phyloP scores from a whole-genome alignment of 2,888 invertebrate species.

The Leptodirus hochenwartii region DNA sequence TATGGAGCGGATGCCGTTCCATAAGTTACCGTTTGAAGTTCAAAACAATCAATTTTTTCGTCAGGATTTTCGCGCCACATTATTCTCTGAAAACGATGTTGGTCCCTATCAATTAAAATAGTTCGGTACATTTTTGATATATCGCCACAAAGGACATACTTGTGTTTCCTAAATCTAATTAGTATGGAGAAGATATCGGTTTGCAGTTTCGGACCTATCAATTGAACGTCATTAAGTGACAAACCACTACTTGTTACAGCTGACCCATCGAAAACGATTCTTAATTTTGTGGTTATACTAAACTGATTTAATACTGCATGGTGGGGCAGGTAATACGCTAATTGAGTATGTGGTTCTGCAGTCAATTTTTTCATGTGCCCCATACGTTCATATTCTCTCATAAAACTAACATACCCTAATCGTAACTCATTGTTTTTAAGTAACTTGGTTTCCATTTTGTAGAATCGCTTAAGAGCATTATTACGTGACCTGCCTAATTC shows the following conservation, averaged over 20 bases:
- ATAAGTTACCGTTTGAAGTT: slow-evolving; percentile 5
- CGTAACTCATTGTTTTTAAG: no score
- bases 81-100: slow-evolving; percentile 1
- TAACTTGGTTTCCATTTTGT: no score
- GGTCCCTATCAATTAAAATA: background rate
- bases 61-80: slow-evolving; percentile 3
- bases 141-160: slow-evolving; percentile 3
- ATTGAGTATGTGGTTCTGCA: background rate
- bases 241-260: slow-evolving; percentile 9
- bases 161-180: slow-evolving; percentile 4
- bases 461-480: no score
- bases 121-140: slow-evolving; percentile 6
- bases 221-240: slow-evolving; percentile 10
- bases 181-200: slow-evolving; percentile 7
- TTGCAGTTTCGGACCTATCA: slow-evolving; percentile 12
- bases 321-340: slow-evolving; percentile 12
- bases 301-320: slow-evolving; percentile 11
- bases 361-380: slow-evolving; percentile 11
- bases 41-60: background rate
- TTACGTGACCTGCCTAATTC: no score
- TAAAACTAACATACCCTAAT: no score
- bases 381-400: slow-evolving; percentile 10
- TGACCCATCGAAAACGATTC: slow-evolving; percentile 13
- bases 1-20: slow-evolving; percentile 5
- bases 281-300: slow-evolving; percentile 10